Conservation (phyloP, 2,797 vertebrate genomes). For the Sarcoramphus papa region DNA sequence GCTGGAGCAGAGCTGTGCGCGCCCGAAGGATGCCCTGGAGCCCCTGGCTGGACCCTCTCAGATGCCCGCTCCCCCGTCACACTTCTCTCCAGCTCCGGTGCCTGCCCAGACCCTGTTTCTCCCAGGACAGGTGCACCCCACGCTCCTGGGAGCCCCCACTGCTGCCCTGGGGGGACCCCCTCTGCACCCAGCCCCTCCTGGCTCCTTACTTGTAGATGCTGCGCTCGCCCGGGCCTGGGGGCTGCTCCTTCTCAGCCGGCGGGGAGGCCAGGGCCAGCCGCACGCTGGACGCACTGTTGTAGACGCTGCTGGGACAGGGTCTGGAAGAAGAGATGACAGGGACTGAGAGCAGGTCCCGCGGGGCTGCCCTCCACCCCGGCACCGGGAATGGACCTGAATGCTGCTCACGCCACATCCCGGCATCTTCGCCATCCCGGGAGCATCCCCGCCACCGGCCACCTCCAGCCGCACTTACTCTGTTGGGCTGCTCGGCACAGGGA, state of each 20-base stretch:
- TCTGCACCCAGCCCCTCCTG: background rate
- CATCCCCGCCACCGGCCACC: background rate
- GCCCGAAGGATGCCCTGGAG: background rate
- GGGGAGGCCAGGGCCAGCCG: background rate
- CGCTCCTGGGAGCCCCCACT: background rate
- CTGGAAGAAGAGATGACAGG: conserved; percentile 45
- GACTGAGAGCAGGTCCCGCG: background rate
- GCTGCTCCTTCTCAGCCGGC: background rate
- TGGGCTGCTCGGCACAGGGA: rapidly evolving
- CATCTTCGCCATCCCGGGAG: background rate
- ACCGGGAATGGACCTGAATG: rapidly evolving
- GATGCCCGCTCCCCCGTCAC: background rate
- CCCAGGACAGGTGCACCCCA: background rate
- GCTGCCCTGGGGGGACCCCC: background rate
- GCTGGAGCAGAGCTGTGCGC: background rate
- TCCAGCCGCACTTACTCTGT: background rate
- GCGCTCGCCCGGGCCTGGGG: conserved; percentile 50
- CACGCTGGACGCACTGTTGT: conserved; percentile 18
- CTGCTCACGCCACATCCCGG: background rate
- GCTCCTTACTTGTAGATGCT: conserved; percentile 82
- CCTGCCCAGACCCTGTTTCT: background rate
- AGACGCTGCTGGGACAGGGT: conserved; percentile 16
- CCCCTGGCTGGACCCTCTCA: background rate
- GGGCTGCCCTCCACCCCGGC: background rate
- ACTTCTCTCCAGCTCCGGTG: background rate